These are phyloP conservation scores for Antechinus flavipes DNA, from an alignment of 2,113 vertebrate genomes.

Conservation along the genomic window DNA sequence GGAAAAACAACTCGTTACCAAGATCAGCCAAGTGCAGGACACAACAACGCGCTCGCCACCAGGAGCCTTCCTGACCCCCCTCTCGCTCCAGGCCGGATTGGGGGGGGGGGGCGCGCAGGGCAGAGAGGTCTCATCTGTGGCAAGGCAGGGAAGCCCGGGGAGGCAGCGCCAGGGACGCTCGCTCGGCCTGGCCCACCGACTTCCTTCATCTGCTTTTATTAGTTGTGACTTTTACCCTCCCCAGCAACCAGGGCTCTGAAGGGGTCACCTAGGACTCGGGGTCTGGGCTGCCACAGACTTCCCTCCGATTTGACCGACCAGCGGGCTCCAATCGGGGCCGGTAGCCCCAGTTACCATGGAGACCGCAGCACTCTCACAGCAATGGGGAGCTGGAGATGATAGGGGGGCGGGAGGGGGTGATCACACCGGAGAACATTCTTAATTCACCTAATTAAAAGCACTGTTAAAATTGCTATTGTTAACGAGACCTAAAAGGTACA, in stretches of 20 bases:
- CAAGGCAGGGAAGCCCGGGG: no score
- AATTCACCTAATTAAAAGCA: slow-evolving; percentile 78
- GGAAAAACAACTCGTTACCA: slow-evolving; percentile 64
- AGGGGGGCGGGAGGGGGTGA: slow-evolving; percentile 66
- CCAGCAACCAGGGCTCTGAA: slow-evolving; percentile 5
- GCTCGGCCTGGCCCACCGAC: no score
- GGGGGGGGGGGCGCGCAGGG: neutral
- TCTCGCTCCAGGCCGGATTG: neutral
- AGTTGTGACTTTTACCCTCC: neutral
- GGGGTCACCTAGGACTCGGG: slow-evolving; percentile 7
- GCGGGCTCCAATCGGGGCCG: slow-evolving; percentile 17
- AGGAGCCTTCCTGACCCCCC: neutral
- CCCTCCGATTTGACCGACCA: slow-evolving; percentile 55
- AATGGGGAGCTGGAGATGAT: slow-evolving; percentile 73
- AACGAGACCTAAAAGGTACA: slow-evolving; percentile 66
- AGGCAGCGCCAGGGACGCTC: neutral
- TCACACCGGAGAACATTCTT: slow-evolving; percentile 73
- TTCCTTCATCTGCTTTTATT: neutral
- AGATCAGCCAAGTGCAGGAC: slow-evolving; percentile 41
- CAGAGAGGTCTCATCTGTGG: neutral
- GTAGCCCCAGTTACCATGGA: slow-evolving; percentile 79
- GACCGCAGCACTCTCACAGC: slow-evolving; percentile 67
- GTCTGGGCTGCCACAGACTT: neutral
- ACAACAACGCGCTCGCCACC: slow-evolving; percentile 7
- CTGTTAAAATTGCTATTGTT: slow-evolving; percentile 74